Percentiles rank a stretch among this genome's conserved stretches.
These are phyloP conservation scores for Dichetophora obliterata DNA, from an alignment of 2,888 invertebrate species.

Conservation along the genomic window DNA sequence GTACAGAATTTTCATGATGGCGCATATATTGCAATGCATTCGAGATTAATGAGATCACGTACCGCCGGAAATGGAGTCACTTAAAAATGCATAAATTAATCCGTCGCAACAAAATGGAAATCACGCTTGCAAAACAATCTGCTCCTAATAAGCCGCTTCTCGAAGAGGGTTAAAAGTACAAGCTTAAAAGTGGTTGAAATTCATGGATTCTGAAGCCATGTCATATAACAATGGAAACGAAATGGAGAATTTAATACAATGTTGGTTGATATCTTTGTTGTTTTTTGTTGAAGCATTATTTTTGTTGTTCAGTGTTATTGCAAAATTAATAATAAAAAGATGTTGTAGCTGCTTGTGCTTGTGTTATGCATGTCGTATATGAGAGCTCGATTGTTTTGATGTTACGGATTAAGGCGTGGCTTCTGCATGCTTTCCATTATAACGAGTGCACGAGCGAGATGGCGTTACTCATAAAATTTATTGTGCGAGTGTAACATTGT, in stretches of 20 bases:
- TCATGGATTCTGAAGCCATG: not conserved
- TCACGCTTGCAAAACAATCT: conserved; percentile 48
- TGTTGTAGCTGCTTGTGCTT: not conserved
- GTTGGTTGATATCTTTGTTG: conserved; percentile 21
- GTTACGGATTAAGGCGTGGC: conserved; percentile 26
- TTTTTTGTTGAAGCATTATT: not conserved
- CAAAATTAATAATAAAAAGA: not conserved
- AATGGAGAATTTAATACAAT: conserved; percentile 28
- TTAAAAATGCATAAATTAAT: conserved; percentile 57
- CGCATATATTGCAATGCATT: conserved; percentile 18
- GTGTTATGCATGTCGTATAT: not conserved
- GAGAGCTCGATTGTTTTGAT: not conserved
- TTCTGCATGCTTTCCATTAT: not conserved
- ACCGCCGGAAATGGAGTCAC: conserved; percentile 55
- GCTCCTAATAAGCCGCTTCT: not conserved
- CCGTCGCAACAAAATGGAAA: conserved; percentile 57
- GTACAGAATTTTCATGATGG: conserved; percentile 3
- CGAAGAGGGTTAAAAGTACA: not conserved
- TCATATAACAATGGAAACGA: not conserved
- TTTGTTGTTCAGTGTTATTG: not conserved
- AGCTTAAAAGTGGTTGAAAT: conserved; percentile 16
- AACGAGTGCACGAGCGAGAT: conserved; percentile 12
- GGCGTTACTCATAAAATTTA: not conserved
- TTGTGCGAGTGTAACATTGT: not conserved
- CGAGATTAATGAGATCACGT: conserved; percentile 58